These are phyloP conservation scores for Cinara cedri DNA, from an alignment of 2,888 invertebrate genomes.

Conservation along the genomic window DNA sequence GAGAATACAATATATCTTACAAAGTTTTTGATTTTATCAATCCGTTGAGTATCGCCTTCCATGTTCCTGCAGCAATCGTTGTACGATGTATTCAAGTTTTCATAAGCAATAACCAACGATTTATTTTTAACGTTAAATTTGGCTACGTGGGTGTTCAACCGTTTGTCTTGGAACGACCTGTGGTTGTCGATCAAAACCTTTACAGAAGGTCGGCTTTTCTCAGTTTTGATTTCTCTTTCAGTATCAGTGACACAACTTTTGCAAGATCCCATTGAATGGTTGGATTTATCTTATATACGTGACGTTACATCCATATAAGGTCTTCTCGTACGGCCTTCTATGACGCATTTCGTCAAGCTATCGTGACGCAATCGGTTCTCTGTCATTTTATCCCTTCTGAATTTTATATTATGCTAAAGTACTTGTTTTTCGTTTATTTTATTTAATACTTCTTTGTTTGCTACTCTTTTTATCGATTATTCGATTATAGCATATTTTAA, in stretches of 20 bases:
- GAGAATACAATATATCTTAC: too few species aligned
- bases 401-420: too few species aligned
- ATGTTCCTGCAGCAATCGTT: not conserved
- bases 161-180: not conserved
- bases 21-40: not conserved
- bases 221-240: not conserved
- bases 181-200: not conserved
- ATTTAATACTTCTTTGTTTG: too few species aligned
- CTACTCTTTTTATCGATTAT: too few species aligned
- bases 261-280: not conserved
- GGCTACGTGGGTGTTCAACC: not conserved
- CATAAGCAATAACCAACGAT: not conserved
- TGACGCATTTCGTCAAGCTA: too few species aligned
- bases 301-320: too few species aligned
- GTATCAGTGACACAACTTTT: not conserved
- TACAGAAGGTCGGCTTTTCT: not conserved
- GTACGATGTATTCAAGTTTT: not conserved
- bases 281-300: too few species aligned
- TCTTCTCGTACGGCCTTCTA: too few species aligned
- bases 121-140: not conserved
- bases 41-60: not conserved
- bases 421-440: too few species aligned
- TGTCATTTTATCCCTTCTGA: too few species aligned
- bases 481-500: too few species aligned
- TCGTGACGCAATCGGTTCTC: too few species aligned